Evolutionary conservation across 2,888 invertebrate genomes (phyloP).

Genomic region (Clusia tigrina): DNA sequence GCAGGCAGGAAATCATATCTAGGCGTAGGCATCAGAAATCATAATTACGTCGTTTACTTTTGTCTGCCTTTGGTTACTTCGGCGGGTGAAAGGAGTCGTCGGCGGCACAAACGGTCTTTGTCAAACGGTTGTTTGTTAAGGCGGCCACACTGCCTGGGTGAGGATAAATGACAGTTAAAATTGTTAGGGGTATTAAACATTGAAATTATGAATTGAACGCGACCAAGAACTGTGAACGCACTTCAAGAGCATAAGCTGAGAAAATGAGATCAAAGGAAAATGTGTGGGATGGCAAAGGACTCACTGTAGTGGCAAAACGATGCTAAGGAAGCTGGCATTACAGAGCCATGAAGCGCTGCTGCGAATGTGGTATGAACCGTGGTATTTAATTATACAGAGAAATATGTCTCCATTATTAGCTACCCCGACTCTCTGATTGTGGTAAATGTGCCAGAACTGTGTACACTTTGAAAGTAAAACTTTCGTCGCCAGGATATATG

Average conservation of each 20-base stretch:
- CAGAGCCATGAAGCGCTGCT: not conserved
- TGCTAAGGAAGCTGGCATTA: no score
- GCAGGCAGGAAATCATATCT: conserved; percentile 20
- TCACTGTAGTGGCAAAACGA: no score
- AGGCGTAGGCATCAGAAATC: conserved; percentile 23
- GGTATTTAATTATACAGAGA: no score
- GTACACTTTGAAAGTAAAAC: not conserved
- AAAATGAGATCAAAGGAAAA: conserved; percentile 46
- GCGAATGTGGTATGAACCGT: not conserved
- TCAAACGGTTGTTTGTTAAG: not conserved
- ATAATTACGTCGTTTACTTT: conserved; percentile 27
- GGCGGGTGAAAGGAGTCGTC: not conserved
- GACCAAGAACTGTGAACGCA: conserved; percentile 20
- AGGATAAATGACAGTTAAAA: conserved; percentile 17
- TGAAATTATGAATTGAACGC: not conserved
- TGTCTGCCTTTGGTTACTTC: conserved; percentile 3
- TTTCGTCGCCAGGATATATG: no score
- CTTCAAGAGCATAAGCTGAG: conserved; percentile 37
- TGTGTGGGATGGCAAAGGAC: conserved; percentile 31
- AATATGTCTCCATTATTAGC: no score
- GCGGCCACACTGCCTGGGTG: not conserved
- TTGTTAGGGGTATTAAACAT: not conserved
- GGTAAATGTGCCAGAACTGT: not conserved
- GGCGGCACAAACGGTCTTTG: not conserved
- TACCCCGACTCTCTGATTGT: no score